Evolutionary conservation across 2,888 invertebrate species (phyloP).

Genomic region (Drosophila mercatorum): DNA sequence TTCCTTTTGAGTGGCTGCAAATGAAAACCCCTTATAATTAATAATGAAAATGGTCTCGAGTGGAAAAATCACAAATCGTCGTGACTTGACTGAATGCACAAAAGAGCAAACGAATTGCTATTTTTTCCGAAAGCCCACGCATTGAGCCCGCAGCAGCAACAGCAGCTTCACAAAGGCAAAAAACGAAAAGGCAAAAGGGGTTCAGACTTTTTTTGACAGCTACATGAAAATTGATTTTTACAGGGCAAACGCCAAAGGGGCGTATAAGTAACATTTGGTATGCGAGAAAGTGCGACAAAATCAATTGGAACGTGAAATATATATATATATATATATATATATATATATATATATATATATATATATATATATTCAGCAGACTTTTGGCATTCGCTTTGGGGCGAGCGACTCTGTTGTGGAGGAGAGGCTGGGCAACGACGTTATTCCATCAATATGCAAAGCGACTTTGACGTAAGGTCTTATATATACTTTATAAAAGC

Average conservation of each 20-base stretch:
- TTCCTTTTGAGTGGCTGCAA: slow-evolving; percentile 19
- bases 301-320: slow-evolving; percentile 30
- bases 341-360: neutral
- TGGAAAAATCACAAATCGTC: slow-evolving; percentile 73
- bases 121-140: slow-evolving; percentile 46
- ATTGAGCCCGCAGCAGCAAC: slow-evolving; percentile 8
- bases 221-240: slow-evolving; percentile 74
- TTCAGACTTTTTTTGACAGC: slow-evolving; percentile 66
- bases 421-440: slow-evolving; percentile 11
- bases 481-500: slow-evolving; percentile 20
- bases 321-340: slow-evolving; percentile 5
- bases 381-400: slow-evolving; percentile 37
- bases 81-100: slow-evolving; percentile 65
- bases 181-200: slow-evolving; percentile 32
- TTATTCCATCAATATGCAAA: slow-evolving; percentile 69
- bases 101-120: slow-evolving; percentile 55
- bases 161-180: neutral
- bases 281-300: slow-evolving; percentile 49
- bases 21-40: slow-evolving; percentile 55
- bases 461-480: slow-evolving; percentile 60
- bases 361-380: neutral
- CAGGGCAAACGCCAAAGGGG: slow-evolving; percentile 43
- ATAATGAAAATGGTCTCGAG: slow-evolving; percentile 61
- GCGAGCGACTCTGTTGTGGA: slow-evolving; percentile 14
- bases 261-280: slow-evolving; percentile 47